These are phyloP conservation scores for Troglohyphantes excavatus DNA, from an alignment of 2,888 invertebrate genomes.

Conservation along the genomic window DNA sequence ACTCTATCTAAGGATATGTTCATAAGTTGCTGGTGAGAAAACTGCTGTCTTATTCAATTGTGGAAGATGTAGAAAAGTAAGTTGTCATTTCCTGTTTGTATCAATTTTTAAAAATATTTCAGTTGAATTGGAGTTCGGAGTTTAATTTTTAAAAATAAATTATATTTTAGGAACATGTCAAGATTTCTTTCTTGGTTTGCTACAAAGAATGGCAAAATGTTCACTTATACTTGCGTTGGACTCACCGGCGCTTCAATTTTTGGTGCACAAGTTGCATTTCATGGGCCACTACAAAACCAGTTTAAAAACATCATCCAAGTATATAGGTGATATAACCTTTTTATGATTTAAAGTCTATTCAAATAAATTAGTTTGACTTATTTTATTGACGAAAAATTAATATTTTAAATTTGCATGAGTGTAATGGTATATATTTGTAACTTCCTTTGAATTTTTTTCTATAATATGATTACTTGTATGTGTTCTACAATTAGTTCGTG, in stretches of 20 bases:
- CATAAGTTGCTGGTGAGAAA: not conserved
- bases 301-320: slow-evolving; percentile 41
- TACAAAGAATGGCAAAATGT: slow-evolving; percentile 43
- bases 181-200: slow-evolving; percentile 54
- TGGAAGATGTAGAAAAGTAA: slow-evolving; percentile 73
- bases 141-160: too few relatives aligned
- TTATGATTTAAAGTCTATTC: not conserved
- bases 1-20: not conserved
- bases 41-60: slow-evolving; percentile 38
- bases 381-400: too few relatives aligned
- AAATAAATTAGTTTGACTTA: too few relatives aligned
- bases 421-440: too few relatives aligned
- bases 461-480: too few relatives aligned
- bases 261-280: slow-evolving; percentile 26
- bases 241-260: slow-evolving; percentile 26
- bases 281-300: slow-evolving; percentile 55
- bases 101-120: too few relatives aligned
- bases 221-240: slow-evolving; percentile 50
- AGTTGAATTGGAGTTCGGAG: not conserved
- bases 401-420: too few relatives aligned
- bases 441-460: too few relatives aligned
- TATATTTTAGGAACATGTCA: slow-evolving; percentile 42
- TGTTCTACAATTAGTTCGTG: too few relatives aligned
- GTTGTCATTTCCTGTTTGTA: slow-evolving; percentile 23
- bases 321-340: slow-evolving; percentile 28